These are phyloP conservation scores for Riparia riparia DNA, from an alignment of 2,113 vertebrate genomes.

Conservation along the genomic window DNA sequence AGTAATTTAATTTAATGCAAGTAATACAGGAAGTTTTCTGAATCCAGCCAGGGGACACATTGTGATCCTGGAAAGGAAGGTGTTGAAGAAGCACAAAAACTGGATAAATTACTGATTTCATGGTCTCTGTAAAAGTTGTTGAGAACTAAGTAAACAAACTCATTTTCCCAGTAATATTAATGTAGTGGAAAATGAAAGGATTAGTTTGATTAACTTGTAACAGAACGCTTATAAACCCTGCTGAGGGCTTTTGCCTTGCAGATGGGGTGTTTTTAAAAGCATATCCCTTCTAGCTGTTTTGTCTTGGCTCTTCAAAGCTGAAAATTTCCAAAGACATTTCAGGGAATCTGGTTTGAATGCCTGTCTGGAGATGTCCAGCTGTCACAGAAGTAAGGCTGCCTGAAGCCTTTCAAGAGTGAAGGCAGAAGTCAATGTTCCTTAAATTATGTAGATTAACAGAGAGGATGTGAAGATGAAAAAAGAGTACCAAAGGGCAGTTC, in stretches of 20 bases:
- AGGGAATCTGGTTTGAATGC: not conserved
- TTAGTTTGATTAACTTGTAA: slow-evolving; percentile 37
- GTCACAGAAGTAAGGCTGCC: not conserved
- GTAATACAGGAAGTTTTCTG: slow-evolving; percentile 2
- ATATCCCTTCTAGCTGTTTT: not conserved
- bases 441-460: not conserved
- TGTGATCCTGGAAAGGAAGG: slow-evolving; percentile 29
- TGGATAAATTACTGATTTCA: slow-evolving; percentile 43
- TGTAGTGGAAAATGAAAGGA: slow-evolving; percentile 9
- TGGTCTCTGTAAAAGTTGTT: slow-evolving; percentile 12
- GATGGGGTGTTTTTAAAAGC: not conserved
- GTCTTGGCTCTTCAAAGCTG: not conserved
- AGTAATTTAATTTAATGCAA: slow-evolving; percentile 39
- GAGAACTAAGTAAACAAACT: slow-evolving; percentile 47
- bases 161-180: slow-evolving; percentile 15
- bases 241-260: not conserved
- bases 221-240: not conserved
- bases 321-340: not conserved
- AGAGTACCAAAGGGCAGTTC: not conserved
- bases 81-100: slow-evolving; percentile 20
- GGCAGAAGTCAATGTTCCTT: not conserved
- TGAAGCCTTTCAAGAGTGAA: not conserved
- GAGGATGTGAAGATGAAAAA: not conserved
- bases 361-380: not conserved
- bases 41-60: not conserved